Evolutionary conservation across 92 coral and sea anemone species (phyloP).

Genomic region (Palythoa grandis): DNA sequence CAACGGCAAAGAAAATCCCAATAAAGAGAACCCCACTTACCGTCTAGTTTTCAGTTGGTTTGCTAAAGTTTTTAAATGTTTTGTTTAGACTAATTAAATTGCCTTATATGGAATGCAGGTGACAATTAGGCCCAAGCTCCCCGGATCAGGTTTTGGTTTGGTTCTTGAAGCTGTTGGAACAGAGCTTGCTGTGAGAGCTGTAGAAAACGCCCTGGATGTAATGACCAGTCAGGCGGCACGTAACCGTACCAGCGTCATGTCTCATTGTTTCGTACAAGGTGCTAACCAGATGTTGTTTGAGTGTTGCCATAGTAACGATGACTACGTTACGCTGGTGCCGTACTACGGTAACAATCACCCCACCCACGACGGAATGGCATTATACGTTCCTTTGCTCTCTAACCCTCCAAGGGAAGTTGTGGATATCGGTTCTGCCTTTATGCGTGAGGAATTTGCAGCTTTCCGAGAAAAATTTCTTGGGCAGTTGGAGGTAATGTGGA

Average conservation of each 20-base stretch:
- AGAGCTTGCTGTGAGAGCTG: slow-evolving; percentile 82
- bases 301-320: slow-evolving; percentile 80
- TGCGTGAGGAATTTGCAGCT: slow-evolving; percentile 70
- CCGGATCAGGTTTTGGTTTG: slow-evolving; percentile 75
- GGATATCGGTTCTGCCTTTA: slow-evolving; percentile 48
- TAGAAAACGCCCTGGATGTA: slow-evolving; percentile 80
- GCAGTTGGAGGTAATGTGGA: slow-evolving; percentile 62
- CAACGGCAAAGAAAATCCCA: no score
- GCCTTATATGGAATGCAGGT: slow-evolving; percentile 30
- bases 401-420: slow-evolving; percentile 54
- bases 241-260: slow-evolving; percentile 79
- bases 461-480: slow-evolving; percentile 82
- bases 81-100: background rate
- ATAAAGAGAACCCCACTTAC: no score
- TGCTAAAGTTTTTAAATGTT: background rate
- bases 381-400: slow-evolving; percentile 82
- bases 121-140: slow-evolving; percentile 82
- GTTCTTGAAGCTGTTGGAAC: slow-evolving; percentile 92
- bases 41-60: background rate
- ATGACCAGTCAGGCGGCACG: slow-evolving; percentile 70
- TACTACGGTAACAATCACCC: slow-evolving; percentile 87
- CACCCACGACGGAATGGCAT: slow-evolving; percentile 83
- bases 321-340: slow-evolving; percentile 85
- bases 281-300: slow-evolving; percentile 89
- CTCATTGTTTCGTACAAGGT: slow-evolving; percentile 91